Evolutionary conservation across 2,113 vertebrate genomes (phyloP).

Genomic region (Ploceus nigricollis): DNA sequence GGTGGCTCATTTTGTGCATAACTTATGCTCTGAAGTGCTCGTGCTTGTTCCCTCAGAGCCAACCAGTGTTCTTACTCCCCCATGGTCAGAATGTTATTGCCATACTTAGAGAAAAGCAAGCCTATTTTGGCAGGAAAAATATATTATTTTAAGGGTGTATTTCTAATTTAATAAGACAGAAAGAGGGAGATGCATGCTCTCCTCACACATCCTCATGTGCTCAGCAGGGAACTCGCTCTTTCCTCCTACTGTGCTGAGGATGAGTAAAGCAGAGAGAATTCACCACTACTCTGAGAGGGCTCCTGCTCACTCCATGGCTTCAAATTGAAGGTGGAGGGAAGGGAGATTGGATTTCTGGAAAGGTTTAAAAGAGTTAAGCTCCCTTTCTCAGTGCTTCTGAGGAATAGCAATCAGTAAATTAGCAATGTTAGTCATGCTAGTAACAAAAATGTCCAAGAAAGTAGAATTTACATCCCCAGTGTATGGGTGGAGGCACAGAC

Average conservation of each 20-base stretch:
- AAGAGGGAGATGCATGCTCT: neutral
- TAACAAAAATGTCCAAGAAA: neutral
- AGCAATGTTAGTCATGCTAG: neutral
- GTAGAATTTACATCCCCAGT: neutral
- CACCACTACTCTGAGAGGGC: neutral
- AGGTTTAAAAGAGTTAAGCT: neutral
- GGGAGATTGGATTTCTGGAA: neutral
- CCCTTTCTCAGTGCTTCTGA: neutral
- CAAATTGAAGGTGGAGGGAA: neutral
- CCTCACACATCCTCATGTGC: fast-evolving
- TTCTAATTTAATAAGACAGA: neutral
- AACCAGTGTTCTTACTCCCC: neutral
- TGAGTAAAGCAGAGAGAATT: neutral
- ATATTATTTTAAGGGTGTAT: neutral
- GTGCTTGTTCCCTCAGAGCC: neutral
- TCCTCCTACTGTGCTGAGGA: neutral
- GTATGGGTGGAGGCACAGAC: neutral
- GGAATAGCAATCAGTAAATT: neutral
- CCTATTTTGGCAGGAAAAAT: neutral
- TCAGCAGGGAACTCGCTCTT: neutral
- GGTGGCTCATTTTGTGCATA: neutral
- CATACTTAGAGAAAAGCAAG: neutral
- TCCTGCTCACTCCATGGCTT: neutral
- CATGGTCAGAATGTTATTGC: fast-evolving
- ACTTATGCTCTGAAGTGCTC: neutral